Conservation (phyloP, 2,888 invertebrate genomes). For the Cheilosia urbana region DNA sequence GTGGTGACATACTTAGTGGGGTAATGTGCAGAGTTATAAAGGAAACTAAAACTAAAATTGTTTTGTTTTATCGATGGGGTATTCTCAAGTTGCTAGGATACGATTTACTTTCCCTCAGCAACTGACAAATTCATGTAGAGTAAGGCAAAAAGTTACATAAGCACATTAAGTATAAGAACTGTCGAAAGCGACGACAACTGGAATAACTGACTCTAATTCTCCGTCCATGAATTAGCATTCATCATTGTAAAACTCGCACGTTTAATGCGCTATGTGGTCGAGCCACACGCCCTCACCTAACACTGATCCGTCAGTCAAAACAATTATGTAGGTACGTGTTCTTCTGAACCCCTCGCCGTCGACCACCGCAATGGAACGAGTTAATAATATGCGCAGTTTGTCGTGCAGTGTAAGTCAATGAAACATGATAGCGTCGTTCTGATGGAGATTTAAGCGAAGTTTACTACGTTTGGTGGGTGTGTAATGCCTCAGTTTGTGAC, state of each 20-base stretch:
- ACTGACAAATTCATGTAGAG: too few species aligned
- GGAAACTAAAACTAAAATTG: background rate
- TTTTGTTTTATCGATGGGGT: too few species aligned
- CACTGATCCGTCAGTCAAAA: slow-evolving; percentile 59
- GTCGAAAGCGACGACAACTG: background rate
- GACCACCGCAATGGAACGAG: slow-evolving; percentile 19
- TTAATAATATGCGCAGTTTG: slow-evolving; percentile 63
- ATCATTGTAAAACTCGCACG: slow-evolving; percentile 32
- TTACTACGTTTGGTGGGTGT: slow-evolving; percentile 29
- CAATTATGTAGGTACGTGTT: slow-evolving; percentile 36
- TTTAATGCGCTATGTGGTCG: slow-evolving; percentile 29
- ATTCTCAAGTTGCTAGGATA: background rate
- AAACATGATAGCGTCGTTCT: slow-evolving; percentile 35
- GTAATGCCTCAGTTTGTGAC: slow-evolving; percentile 23
- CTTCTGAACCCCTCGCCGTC: background rate
- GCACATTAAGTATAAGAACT: background rate
- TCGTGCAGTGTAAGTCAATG: slow-evolving; percentile 37
- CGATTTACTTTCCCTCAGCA: too few species aligned
- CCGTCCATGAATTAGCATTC: slow-evolving; percentile 31
- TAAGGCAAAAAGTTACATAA: too few species aligned
- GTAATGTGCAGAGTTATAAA: background rate
- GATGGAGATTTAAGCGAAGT: slow-evolving; percentile 14
- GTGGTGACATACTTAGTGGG: slow-evolving; percentile 47
- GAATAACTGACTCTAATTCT: background rate
- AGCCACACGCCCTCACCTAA: slow-evolving; percentile 57